Conservation (phyloP, 2,113 vertebrate genomes). For the Anoura caudifer region DNA sequence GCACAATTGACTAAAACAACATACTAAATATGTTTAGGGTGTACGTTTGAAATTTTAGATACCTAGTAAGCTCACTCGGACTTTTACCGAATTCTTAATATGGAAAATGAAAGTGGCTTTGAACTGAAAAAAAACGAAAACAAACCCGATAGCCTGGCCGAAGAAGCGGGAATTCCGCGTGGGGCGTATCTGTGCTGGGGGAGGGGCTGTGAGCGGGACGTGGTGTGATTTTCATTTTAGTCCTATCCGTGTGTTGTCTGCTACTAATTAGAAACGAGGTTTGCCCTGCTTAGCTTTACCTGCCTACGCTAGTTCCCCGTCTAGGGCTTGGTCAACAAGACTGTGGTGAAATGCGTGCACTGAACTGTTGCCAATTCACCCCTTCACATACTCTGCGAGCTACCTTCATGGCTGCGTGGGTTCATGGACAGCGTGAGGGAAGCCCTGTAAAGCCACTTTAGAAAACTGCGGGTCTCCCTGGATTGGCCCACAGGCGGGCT, state of each 20-base stretch:
- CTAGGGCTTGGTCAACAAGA: background rate
- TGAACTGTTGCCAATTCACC: background rate
- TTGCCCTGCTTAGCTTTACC: background rate
- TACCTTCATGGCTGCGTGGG: background rate
- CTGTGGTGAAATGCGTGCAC: background rate
- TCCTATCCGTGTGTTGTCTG: background rate
- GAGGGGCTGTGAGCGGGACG: rapidly evolving
- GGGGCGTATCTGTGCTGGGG: background rate
- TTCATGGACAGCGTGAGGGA: background rate
- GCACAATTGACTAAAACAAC: background rate
- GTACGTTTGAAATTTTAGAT: background rate
- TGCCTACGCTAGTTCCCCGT: background rate
- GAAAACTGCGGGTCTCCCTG: background rate
- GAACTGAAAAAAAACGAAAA: background rate
- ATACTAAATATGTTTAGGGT: background rate
- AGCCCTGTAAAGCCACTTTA: rapidly evolving
- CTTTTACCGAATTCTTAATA: background rate
- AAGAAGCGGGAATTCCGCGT: rapidly evolving
- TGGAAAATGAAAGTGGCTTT: background rate
- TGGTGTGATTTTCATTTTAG: background rate
- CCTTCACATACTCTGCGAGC: rapidly evolving
- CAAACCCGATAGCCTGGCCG: rapidly evolving
- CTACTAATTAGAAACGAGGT: background rate
- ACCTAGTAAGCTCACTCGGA: background rate
- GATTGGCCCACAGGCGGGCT: background rate